These are phyloP conservation scores for Panagrolaimus sp. DNA, from an alignment of 1,140 invertebrate species.

Conservation along the genomic window DNA sequence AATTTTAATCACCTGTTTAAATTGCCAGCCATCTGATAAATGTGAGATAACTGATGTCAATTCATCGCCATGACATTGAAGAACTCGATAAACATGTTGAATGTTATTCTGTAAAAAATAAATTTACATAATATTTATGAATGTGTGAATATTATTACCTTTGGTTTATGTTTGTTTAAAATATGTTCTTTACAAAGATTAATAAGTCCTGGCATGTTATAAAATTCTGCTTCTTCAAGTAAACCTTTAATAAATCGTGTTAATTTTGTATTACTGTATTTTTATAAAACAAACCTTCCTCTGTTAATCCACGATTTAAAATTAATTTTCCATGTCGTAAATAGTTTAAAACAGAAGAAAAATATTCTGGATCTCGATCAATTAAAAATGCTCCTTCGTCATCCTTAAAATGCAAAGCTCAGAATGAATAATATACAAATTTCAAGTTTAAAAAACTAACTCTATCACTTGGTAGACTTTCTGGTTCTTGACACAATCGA, in stretches of 20 bases:
- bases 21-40: conserved; percentile 98
- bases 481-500: conserved; percentile 81
- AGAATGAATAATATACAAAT: conserved; percentile 12
- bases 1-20: conserved; percentile 72
- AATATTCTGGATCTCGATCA: conserved; percentile 97
- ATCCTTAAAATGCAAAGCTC: conserved; percentile 69
- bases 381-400: conserved; percentile 96
- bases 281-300: conserved; percentile 71
- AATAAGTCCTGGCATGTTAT: conserved; percentile 92
- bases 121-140: neutral
- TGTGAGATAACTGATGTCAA: conserved; percentile 94
- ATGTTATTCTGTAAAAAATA: conserved; percentile 67
- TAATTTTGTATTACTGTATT: conserved; percentile 16
- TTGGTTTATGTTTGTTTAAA: conserved; percentile 69
- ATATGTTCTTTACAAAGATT: conserved; percentile 87
- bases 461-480: conserved; percentile 63
- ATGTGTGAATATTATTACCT: conserved; percentile 61
- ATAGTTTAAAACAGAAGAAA: conserved; percentile 93
- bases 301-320: conserved; percentile 88
- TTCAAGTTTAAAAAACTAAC: conserved; percentile 45
- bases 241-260: conserved; percentile 67
- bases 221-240: conserved; percentile 97
- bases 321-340: conserved; percentile 94
- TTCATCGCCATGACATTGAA: conserved; percentile 98
- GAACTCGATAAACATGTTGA: conserved; percentile 85